phyloP scores from a whole-genome alignment of 2,888 invertebrate species.

The Laothoe populi region DNA sequence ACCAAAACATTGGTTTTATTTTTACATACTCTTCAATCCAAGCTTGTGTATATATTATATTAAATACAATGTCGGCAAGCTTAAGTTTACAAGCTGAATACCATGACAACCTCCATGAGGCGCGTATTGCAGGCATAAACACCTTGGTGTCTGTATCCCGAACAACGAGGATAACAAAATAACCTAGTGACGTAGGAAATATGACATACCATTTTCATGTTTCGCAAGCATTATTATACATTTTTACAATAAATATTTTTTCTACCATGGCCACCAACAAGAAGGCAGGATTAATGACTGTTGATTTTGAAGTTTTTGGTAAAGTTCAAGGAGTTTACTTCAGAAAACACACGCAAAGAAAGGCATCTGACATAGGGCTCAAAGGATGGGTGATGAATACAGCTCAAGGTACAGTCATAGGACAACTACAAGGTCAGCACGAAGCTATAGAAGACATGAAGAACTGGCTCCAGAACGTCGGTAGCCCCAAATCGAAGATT shows the following conservation, averaged over 20 bases:
- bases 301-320: slow-evolving; percentile 86
- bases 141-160: slow-evolving; percentile 44
- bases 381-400: slow-evolving; percentile 92
- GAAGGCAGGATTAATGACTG: slow-evolving; percentile 51
- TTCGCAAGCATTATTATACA: neutral
- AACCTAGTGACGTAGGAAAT: slow-evolving; percentile 26
- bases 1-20: too few species aligned
- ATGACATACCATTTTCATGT: neutral
- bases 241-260: neutral
- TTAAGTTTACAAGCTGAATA: slow-evolving; percentile 17
- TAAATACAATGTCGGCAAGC: too few species aligned
- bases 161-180: slow-evolving; percentile 50
- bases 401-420: slow-evolving; percentile 87
- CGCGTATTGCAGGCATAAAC: slow-evolving; percentile 35
- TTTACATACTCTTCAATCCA: too few species aligned
- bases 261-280: slow-evolving; percentile 49
- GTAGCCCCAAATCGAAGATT: slow-evolving; percentile 88
- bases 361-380: slow-evolving; percentile 86
- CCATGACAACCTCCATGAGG: slow-evolving; percentile 50
- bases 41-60: too few species aligned
- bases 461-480: slow-evolving; percentile 82
- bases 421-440: slow-evolving; percentile 86
- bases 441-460: slow-evolving; percentile 86
- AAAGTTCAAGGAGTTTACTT: slow-evolving; percentile 86
- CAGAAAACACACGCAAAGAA: slow-evolving; percentile 87